Evolutionary conservation across 2,888 invertebrate genomes (phyloP).

Genomic region (Erannis defoliaria): DNA sequence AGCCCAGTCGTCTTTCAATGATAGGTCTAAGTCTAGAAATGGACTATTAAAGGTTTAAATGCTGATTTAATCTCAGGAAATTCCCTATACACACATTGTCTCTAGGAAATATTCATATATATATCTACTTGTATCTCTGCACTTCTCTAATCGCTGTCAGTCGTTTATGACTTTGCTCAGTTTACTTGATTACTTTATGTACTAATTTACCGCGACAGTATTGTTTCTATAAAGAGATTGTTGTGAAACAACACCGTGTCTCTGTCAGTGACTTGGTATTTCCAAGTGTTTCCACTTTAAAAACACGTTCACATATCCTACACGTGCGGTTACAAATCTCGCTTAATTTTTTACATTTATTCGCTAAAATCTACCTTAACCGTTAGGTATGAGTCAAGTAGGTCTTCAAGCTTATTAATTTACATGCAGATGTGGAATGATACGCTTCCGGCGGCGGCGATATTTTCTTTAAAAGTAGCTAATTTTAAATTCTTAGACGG

Average conservation of each 20-base stretch:
- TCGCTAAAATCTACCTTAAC: not conserved
- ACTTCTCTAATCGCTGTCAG: no score
- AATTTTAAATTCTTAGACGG: not conserved
- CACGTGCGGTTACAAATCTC: conserved; percentile 3
- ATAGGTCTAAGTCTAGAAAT: no score
- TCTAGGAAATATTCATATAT: no score
- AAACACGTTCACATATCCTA: conserved; percentile 2
- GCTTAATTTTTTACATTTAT: not conserved
- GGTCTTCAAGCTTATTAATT: conserved; percentile 3
- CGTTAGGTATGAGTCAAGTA: conserved; percentile 19
- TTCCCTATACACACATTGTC: no score
- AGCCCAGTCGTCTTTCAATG: no score
- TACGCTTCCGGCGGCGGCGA: conserved; percentile 5
- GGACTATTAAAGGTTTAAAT: no score
- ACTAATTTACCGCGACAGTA: conserved; percentile 11
- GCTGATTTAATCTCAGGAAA: no score
- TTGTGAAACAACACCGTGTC: conserved; percentile 18
- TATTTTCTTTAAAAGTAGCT: not conserved
- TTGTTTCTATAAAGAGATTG: not conserved
- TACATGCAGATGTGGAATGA: conserved; percentile 14
- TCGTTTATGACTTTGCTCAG: not conserved
- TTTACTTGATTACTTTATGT: conserved; percentile 1
- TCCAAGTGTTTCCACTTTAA: conserved; percentile 6
- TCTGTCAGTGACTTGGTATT: conserved; percentile 5
- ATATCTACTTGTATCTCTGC: no score